Conservation (phyloP, 1,140 invertebrate genomes). For the Drosophila tani region DNA sequence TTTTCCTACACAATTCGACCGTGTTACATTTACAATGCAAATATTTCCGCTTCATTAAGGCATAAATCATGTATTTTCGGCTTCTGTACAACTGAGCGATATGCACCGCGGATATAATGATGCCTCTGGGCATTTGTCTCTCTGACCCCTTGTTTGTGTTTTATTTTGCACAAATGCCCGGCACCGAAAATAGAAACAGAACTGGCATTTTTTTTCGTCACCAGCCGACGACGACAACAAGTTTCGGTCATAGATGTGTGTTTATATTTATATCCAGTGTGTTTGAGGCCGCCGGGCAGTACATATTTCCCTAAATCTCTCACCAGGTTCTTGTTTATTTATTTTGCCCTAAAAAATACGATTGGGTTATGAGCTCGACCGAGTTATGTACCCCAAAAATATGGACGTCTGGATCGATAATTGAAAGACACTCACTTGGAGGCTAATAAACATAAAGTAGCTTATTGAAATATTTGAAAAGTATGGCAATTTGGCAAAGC, state of each 20-base stretch:
- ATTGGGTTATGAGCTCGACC: constrained; percentile 38
- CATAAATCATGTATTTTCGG: constrained; percentile 21
- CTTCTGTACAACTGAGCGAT: constrained; percentile 18
- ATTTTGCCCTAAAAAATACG: constrained; percentile 30
- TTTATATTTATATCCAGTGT: constrained; percentile 65
- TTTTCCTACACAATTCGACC: background rate
- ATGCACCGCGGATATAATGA: constrained; percentile 35
- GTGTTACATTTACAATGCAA: background rate
- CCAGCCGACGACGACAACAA: constrained; percentile 41
- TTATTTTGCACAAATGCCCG: constrained; percentile 64
- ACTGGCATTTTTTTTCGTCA: constrained; percentile 63
- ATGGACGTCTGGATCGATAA: constrained; percentile 36
- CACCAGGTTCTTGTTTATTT: constrained; percentile 30
- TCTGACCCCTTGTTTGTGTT: constrained; percentile 37
- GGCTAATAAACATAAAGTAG: constrained; percentile 28
- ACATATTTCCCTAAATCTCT: constrained; percentile 25
- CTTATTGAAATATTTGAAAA: constrained; percentile 16
- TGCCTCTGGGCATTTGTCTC: constrained; percentile 45
- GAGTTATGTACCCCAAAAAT: constrained; percentile 9
- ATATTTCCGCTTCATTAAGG: constrained; percentile 18
- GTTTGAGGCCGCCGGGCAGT: constrained; percentile 30
- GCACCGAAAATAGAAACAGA: constrained; percentile 57
- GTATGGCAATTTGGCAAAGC: constrained; percentile 38
- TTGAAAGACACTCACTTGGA: constrained; percentile 28
- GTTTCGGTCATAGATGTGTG: constrained; percentile 45